Conservation (phyloP, 1,140 invertebrate species). For the Lasaia peninsularis region DNA sequence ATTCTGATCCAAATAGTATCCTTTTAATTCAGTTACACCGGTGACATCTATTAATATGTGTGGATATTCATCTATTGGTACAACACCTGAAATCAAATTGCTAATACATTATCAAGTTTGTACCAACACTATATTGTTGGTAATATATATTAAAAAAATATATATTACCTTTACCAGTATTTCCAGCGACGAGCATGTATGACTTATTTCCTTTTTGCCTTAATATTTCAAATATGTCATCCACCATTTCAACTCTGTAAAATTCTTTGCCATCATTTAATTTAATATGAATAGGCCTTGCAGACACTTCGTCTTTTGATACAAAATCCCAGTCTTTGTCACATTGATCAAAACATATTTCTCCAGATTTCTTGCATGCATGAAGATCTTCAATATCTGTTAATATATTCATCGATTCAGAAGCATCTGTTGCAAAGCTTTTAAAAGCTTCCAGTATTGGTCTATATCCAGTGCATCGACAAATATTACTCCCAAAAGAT, state of each 20-base stretch:
- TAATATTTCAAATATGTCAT: conserved; percentile 43
- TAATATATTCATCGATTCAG: too few relatives aligned
- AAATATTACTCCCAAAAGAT: too few relatives aligned
- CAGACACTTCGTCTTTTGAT: conserved; percentile 25
- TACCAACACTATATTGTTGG: not conserved
- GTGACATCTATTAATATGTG: conserved; percentile 84
- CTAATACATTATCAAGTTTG: not conserved
- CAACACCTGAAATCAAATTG: conserved; percentile 79
- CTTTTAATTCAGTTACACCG: conserved; percentile 80
- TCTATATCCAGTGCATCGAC: too few relatives aligned
- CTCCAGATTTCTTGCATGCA: too few relatives aligned
- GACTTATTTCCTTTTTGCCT: conserved; percentile 32
- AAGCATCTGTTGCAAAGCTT: too few relatives aligned
- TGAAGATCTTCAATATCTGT: too few relatives aligned
- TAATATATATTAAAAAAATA: not conserved
- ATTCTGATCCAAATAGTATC: too few relatives aligned
- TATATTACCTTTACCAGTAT: conserved; percentile 70
- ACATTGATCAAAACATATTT: too few relatives aligned
- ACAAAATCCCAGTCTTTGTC: conserved; percentile 62
- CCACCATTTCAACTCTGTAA: conserved; percentile 36
- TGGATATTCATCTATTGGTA: conserved; percentile 79
- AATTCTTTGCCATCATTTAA: conserved; percentile 43
- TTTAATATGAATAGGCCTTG: conserved; percentile 40
- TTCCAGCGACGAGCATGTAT: conserved; percentile 78
- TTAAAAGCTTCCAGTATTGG: too few relatives aligned